Conservation (phyloP, 2,888 invertebrate species). For the Drosophila neonasuta region DNA sequence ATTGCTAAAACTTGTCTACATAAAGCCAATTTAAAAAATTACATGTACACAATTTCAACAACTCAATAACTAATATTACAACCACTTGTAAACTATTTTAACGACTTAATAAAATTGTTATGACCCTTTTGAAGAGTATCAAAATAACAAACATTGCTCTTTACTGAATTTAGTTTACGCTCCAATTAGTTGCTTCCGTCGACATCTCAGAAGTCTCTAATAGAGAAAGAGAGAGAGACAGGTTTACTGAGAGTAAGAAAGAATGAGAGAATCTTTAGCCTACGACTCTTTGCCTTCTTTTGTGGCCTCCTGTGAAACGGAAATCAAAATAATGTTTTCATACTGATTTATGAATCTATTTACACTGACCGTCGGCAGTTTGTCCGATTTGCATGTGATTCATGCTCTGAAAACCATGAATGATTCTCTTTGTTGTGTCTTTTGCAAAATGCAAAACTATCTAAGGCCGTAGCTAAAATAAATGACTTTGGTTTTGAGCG, state of each 20-base stretch:
- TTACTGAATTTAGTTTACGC: constrained; percentile 60
- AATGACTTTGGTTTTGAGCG: constrained; percentile 66
- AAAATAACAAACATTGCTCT: constrained; percentile 28
- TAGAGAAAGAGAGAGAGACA: constrained; percentile 16
- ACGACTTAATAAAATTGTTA: neutral
- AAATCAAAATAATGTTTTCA: constrained; percentile 77
- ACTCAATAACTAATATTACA: no score
- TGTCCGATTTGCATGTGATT: constrained; percentile 75
- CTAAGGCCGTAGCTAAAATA: constrained; percentile 44
- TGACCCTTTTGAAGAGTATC: constrained; percentile 2
- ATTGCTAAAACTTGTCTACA: no score
- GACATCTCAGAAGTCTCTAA: constrained; percentile 14
- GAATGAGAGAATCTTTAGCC: constrained; percentile 5
- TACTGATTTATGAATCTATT: constrained; percentile 77
- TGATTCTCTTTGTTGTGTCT: constrained; percentile 64
- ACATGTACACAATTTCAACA: no score
- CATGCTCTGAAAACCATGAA: constrained; percentile 79
- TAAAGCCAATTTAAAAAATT: no score
- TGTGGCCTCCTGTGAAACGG: constrained; percentile 63
- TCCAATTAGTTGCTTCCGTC: constrained; percentile 73
- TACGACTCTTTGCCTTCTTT: constrained; percentile 46
- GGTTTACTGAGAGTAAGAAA: constrained; percentile 14
- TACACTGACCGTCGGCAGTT: constrained; percentile 57
- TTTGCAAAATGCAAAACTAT: constrained; percentile 57
- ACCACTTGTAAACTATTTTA: no score